Evolutionary conservation across 2,888 invertebrate genomes (phyloP).

Genomic region (Gymnocheta viridis): DNA sequence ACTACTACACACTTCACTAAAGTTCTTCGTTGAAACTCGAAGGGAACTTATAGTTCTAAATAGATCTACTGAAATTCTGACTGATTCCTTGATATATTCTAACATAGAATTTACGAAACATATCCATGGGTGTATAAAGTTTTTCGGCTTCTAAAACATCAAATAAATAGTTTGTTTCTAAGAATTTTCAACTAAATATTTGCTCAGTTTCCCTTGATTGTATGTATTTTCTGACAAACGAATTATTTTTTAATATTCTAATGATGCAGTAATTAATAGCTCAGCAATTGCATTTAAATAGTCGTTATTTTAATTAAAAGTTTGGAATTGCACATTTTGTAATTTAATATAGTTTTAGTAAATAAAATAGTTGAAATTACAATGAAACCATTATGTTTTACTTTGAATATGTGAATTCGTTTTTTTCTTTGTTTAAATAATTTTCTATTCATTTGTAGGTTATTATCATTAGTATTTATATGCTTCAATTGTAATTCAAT

Average conservation of each 20-base stretch:
- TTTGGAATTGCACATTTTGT: constrained; percentile 5
- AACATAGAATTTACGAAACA: too few relatives aligned
- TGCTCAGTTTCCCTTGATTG: too few relatives aligned
- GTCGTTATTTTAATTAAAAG: background rate
- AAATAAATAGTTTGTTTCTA: too few relatives aligned
- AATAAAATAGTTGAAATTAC: background rate
- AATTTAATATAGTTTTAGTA: constrained; percentile 19
- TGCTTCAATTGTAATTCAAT: constrained; percentile 54
- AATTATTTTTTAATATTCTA: background rate
- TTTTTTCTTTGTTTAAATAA: constrained; percentile 1
- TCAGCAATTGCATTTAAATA: background rate
- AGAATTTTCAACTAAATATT: too few relatives aligned
- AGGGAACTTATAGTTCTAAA: too few relatives aligned
- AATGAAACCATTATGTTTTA: constrained; percentile 2
- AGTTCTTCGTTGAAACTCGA: too few relatives aligned
- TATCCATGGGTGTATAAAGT: too few relatives aligned
- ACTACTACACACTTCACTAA: too few relatives aligned
- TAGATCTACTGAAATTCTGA: too few relatives aligned
- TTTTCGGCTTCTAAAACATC: too few relatives aligned
- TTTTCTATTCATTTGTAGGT: constrained; percentile 2
- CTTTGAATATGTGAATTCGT: background rate
- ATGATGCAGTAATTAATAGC: background rate
- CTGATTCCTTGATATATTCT: too few relatives aligned
- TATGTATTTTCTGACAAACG: background rate
- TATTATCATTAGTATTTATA: constrained; percentile 8